Percentiles rank a stretch among this genome's conserved stretches.
phyloP scores from a whole-genome alignment of 2,888 invertebrate genomes.

The Tanaodytes sp. region DNA sequence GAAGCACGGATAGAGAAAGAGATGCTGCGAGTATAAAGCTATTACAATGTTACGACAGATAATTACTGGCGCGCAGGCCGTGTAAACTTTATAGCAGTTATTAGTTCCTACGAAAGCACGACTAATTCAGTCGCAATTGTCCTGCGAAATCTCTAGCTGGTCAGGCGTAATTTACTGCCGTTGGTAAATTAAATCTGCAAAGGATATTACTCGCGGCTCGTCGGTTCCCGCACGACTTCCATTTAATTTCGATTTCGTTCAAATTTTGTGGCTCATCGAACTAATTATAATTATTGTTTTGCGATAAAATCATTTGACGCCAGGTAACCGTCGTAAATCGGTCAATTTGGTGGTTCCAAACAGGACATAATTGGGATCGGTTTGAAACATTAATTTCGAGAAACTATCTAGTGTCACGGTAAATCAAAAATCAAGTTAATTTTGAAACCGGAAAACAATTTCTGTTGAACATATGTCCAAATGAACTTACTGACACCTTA shows the following conservation, averaged over 20 bases:
- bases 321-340: too few relatives aligned
- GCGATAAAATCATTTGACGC: too few relatives aligned
- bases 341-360: too few relatives aligned
- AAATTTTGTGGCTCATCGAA: too few relatives aligned
- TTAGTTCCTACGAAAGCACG: conserved; percentile 54
- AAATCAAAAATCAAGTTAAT: too few relatives aligned
- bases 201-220: conserved; percentile 47
- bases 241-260: conserved; percentile 33
- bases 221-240: conserved; percentile 41
- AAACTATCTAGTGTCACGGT: too few relatives aligned
- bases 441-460: too few relatives aligned
- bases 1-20: conserved; percentile 32
- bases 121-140: conserved; percentile 57
- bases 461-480: too few relatives aligned
- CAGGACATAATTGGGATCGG: too few relatives aligned
- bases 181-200: conserved; percentile 52
- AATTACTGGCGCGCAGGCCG: conserved; percentile 56
- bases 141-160: conserved; percentile 56
- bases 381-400: too few relatives aligned
- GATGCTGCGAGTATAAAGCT: conserved; percentile 55
- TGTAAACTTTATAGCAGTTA: conserved; percentile 58
- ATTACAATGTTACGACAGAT: conserved; percentile 59
- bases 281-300: too few relatives aligned
- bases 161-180: conserved; percentile 53
- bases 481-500: too few relatives aligned